Base-by-base conservation (phyloP, 2,888 invertebrate genomes). In the Phengaris arion region DNA sequence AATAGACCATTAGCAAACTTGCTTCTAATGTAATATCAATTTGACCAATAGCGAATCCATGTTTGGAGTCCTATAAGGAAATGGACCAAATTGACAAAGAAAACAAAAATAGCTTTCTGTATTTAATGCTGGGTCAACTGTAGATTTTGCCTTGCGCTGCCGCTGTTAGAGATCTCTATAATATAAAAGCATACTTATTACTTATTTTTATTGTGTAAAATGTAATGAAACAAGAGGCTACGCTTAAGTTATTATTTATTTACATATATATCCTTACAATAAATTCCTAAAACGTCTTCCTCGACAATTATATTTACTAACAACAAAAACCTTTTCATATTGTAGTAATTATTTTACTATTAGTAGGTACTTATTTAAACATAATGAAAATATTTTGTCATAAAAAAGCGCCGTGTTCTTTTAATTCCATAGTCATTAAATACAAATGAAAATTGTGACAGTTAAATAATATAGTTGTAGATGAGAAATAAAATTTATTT, bases 251-350 rank as follows among this genome's bases (percentile, higher is more conserved):
- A 69, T 69, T 9, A 54, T 54, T 72, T 7, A 52, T 54, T 52
- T 54, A 15, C 51, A 22, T 54, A 13, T 72, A 70, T 35, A 72
- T 52, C 72, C 72, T 72, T 52, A 35, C 72, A 13, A 45, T 72
- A 54, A 68, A 72, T 72, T 72, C 72, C 72, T 72, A 72, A 54
- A 13, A 72, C 13, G 72, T 72, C 72, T 72, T 72, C 72, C 72
- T 72, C 52, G 6, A 72, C 72, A 54, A 8, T 54, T 35, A 54
- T 35, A 54, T 54, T 72, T 72, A 54, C 15, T 72, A 72, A 72
- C 48, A 68, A 59, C 46, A 48, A 72, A 48, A 48, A 54, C n/a
- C 72, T 72, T 52, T n/a, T 54, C 51, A 35, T 52, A 52, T 52
- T 12, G 22, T 52, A 15, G 51, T 70, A 22, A 51, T 52, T 52